Conservation (phyloP, 2,113 vertebrate species). For the Sinocyclocheilus maitianheensis region DNA sequence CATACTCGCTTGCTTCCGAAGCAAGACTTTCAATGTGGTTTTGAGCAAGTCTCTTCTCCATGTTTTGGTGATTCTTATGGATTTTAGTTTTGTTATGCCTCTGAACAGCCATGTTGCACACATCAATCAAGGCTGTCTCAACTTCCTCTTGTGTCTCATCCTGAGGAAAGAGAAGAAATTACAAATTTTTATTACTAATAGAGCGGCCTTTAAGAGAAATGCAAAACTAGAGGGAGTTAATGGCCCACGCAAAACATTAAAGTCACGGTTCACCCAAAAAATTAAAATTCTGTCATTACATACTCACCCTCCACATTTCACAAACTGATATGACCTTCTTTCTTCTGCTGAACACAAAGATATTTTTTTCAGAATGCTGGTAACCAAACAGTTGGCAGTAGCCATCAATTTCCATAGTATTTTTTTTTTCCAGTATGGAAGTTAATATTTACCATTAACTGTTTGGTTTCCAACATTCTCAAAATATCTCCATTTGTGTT, state of each 20-base stretch:
- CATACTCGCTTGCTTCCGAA: background rate
- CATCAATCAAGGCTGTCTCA: background rate
- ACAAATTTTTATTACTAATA: background rate
- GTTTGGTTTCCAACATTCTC: too few species aligned
- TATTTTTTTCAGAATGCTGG: too few species aligned
- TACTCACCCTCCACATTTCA: too few species aligned
- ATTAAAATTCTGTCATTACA: too few species aligned
- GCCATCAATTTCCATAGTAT: too few species aligned
- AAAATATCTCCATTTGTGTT: too few species aligned
- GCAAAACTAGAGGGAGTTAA: background rate
- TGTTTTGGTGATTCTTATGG: conserved; percentile 64
- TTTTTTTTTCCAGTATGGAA: too few species aligned
- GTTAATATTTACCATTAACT: too few species aligned
- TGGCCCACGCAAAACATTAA: conserved; percentile 12
- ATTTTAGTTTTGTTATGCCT: conserved; percentile 61
- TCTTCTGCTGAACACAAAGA: too few species aligned
- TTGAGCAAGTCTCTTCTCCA: conserved; percentile 48
- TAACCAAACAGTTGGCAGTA: too few species aligned
- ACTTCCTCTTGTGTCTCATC: conserved; percentile 11
- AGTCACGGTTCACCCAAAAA: too few species aligned
- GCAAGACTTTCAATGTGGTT: conserved; percentile 12
- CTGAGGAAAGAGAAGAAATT: conserved; percentile 20
- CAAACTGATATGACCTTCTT: too few species aligned
- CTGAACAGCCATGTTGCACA: conserved; percentile 26
- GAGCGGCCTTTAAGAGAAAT: background rate